These are phyloP conservation scores for Pseudomugil tenellus DNA, from an alignment of 2,797 vertebrate species.

Conservation along the genomic window DNA sequence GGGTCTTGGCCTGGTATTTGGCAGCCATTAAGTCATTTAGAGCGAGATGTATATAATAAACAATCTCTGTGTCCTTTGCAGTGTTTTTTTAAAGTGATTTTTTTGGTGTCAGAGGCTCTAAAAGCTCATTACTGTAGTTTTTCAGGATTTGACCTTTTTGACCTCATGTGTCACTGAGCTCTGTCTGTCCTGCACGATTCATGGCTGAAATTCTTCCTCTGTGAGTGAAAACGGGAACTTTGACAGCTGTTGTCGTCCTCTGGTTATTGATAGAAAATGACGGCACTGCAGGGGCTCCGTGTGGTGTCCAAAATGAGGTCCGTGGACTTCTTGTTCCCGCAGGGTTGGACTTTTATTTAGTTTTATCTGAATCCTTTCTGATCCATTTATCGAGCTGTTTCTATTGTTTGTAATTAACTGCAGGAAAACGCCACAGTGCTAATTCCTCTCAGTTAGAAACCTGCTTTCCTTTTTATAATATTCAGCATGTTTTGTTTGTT, in stretches of 20 bases:
- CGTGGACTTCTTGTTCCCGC: background rate
- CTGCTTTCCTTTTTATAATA: too few species aligned
- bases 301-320: background rate
- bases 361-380: slow-evolving; percentile 1
- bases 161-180: too few species aligned
- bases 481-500: too few species aligned
- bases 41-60: too few species aligned
- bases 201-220: background rate
- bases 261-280: slow-evolving; percentile 55
- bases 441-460: background rate
- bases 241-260: slow-evolving; percentile 39
- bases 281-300: background rate
- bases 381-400: background rate
- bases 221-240: slow-evolving; percentile 10
- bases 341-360: slow-evolving; percentile 2
- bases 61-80: background rate
- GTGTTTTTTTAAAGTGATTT: background rate
- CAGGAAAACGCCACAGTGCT: background rate
- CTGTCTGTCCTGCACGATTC: background rate
- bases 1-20: background rate
- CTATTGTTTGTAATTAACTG: background rate
- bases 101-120: too few species aligned
- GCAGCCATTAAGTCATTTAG: background rate
- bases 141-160: too few species aligned
- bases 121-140: too few species aligned